Conservation (phyloP, 2,888 invertebrate genomes). For the Entomobrya multifasciata region DNA sequence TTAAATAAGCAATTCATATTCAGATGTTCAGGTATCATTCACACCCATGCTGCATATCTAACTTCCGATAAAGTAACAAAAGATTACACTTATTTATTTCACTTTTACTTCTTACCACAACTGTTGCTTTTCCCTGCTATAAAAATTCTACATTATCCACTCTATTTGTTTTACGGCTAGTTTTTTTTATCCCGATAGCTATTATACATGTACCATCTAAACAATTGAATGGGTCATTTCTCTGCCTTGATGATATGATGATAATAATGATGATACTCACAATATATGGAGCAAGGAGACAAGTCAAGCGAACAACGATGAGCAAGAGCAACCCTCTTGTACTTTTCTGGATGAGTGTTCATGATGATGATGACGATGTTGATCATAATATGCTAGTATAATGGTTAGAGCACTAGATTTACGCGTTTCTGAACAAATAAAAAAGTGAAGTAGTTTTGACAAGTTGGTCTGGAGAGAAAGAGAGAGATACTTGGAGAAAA, state of each 20-base stretch:
- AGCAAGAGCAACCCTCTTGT: neutral
- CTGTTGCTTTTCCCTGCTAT: neutral
- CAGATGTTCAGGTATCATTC: too few species aligned
- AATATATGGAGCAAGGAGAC: neutral
- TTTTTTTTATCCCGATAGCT: too few species aligned
- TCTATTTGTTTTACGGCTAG: neutral
- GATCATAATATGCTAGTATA: neutral
- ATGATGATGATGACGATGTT: too few species aligned
- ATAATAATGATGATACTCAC: neutral
- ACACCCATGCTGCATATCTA: too few species aligned
- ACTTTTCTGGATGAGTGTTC: too few species aligned
- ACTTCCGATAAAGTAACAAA: too few species aligned
- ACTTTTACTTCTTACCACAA: neutral
- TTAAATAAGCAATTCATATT: too few species aligned
- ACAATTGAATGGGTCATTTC: too few species aligned
- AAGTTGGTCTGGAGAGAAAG: neutral
- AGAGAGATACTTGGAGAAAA: constrained; percentile 1
- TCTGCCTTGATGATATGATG: too few species aligned
- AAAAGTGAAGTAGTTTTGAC: constrained; percentile 15
- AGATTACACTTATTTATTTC: neutral
- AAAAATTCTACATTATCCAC: neutral
- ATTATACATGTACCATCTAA: too few species aligned
- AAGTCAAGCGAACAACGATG: too few species aligned
- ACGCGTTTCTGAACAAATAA: constrained; percentile 26
- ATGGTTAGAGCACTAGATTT: neutral